Conservation (phyloP, 2,113 vertebrate species). For the Bujurquina vittata region DNA sequence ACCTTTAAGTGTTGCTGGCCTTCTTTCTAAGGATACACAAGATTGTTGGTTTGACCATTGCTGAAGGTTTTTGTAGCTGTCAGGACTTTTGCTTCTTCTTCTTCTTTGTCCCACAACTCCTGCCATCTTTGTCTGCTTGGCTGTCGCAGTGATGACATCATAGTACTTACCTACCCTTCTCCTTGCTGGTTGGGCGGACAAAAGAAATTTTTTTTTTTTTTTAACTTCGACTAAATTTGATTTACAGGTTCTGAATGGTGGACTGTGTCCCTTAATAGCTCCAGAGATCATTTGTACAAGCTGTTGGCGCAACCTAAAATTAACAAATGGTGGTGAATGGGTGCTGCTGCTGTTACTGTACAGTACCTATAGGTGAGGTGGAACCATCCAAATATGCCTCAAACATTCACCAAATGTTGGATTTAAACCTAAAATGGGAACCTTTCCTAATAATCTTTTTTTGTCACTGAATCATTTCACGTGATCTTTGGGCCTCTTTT, state of each 20-base stretch:
- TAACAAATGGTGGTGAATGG: background rate
- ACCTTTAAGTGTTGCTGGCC: too few relatives aligned
- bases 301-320: too few relatives aligned
- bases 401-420: background rate
- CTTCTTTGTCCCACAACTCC: too few relatives aligned
- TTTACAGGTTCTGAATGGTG: background rate
- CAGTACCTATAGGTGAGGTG: background rate
- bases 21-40: too few relatives aligned
- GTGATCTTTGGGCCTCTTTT: too few relatives aligned
- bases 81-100: too few relatives aligned
- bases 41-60: too few relatives aligned
- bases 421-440: background rate
- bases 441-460: background rate
- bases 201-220: background rate
- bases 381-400: background rate
- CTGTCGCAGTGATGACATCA: background rate
- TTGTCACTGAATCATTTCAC: too few relatives aligned
- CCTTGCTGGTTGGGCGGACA: background rate
- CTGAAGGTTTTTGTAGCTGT: too few relatives aligned
- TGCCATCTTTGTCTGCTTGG: background rate
- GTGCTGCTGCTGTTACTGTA: background rate
- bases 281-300: too few relatives aligned
- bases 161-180: too few relatives aligned
- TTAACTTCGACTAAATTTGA: background rate
- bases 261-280: accelerated